These are phyloP conservation scores for Mus spicilegus DNA, from an alignment of 2,113 vertebrate species.

Conservation along the genomic window DNA sequence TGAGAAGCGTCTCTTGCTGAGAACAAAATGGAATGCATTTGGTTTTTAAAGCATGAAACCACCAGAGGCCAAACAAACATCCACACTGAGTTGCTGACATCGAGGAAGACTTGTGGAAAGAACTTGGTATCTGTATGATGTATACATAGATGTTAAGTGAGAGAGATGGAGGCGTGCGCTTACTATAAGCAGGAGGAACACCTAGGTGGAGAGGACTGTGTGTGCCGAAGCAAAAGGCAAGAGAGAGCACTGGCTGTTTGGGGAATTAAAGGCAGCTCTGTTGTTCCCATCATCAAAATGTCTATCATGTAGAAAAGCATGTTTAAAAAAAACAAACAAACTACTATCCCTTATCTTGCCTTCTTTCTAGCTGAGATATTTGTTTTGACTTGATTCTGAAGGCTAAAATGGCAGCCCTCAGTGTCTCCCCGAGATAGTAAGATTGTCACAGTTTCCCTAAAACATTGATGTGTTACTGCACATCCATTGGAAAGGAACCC, in stretches of 20 bases:
- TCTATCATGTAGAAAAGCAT: not conserved
- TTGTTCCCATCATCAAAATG: constrained; percentile 19
- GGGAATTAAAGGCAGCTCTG: not conserved
- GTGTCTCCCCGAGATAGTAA: not conserved
- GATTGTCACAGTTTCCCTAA: constrained; percentile 46
- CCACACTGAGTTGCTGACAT: not conserved
- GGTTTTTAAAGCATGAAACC: constrained; percentile 14
- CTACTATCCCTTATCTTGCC: not conserved
- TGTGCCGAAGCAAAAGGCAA: constrained; percentile 49
- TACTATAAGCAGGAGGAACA: not conserved
- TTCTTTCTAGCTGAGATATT: constrained; percentile 57
- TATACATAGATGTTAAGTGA: not conserved
- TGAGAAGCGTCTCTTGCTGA: constrained; percentile 23
- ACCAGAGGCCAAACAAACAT: not conserved
- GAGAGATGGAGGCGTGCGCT: not conserved
- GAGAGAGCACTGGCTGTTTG: not conserved
- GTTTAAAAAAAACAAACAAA: constrained; percentile 48
- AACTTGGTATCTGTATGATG: not conserved
- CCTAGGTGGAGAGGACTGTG: not conserved
- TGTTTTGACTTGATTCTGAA: constrained; percentile 58
- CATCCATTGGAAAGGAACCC: too few relatives aligned
- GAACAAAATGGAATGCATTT: constrained; percentile 45
- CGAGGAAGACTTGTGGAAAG: not conserved
- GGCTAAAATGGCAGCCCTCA: not conserved
- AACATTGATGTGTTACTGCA: not conserved